Conservation (phyloP, 2,888 invertebrate genomes). For the Cephonodes hylas region DNA sequence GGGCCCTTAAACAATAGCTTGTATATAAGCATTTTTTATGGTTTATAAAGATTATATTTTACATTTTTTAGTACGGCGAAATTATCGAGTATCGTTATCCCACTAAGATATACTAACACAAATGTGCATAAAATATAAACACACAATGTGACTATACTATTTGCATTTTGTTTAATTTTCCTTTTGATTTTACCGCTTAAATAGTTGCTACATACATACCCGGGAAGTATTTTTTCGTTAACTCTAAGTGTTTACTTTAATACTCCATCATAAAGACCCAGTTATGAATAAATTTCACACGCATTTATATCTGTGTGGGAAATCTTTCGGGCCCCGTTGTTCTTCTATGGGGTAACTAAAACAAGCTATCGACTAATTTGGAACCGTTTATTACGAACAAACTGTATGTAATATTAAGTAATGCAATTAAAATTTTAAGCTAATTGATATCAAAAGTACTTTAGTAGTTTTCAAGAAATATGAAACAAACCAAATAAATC, state of each 20-base stretch:
- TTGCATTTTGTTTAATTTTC: too few species aligned
- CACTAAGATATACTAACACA: too few species aligned
- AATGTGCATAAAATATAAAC: too few species aligned
- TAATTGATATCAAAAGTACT: neutral
- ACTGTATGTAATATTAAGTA: neutral
- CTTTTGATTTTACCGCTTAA: neutral
- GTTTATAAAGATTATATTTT: too few species aligned
- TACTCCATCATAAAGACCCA: constrained; percentile 13
- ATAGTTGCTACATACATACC: neutral
- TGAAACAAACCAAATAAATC: neutral
- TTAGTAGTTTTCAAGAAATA: neutral
- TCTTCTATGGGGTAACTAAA: constrained; percentile 32
- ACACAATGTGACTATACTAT: neutral
- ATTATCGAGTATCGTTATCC: too few species aligned
- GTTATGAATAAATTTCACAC: constrained; percentile 30
- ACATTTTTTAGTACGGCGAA: too few species aligned
- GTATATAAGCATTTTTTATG: too few species aligned
- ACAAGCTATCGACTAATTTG: constrained; percentile 23
- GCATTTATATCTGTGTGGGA: constrained; percentile 46
- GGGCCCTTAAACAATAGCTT: too few species aligned
- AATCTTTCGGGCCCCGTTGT: constrained; percentile 41
- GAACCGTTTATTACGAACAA: neutral
- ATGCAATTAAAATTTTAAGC: neutral
- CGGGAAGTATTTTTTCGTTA: neutral
- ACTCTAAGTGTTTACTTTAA: constrained; percentile 13